These are phyloP conservation scores for Sylvilagus floridanus DNA, from an alignment of 2,797 vertebrate species.

Conservation along the genomic window DNA sequence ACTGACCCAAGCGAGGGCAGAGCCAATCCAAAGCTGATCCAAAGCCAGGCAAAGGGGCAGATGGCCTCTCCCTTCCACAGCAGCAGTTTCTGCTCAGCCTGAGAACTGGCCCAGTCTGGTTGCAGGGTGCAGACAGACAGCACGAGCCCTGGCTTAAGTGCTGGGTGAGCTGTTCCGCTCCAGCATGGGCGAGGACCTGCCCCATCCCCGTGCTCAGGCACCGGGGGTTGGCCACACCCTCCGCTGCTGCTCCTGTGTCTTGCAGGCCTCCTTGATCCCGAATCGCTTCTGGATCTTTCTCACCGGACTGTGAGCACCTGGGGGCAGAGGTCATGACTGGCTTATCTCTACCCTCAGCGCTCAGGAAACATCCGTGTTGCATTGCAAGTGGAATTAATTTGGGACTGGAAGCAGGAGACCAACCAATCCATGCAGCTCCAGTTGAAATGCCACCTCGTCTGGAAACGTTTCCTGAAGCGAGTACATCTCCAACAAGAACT, in stretches of 20 bases:
- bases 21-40: not conserved
- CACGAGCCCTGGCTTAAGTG: not conserved
- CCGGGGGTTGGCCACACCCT: rapidly evolving
- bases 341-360: not conserved
- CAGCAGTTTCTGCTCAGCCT: too few species aligned
- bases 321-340: not conserved
- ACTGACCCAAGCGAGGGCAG: not conserved
- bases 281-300: not conserved
- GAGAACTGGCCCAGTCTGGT: not conserved
- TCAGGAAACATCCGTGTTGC: not conserved
- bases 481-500: not conserved
- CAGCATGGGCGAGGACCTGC: not conserved
- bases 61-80: too few species aligned
- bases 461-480: not conserved
- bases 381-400: not conserved
- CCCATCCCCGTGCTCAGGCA: not conserved
- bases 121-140: not conserved
- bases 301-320: not conserved
- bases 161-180: rapidly evolving
- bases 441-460: not conserved
- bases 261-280: rapidly evolving
- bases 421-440: not conserved
- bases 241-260: rapidly evolving
- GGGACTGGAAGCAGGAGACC: not conserved
- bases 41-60: not conserved